Percentiles rank a stretch among this genome's conserved stretches.
Evolutionary conservation across 2,888 invertebrate species (phyloP).

Genomic region (Pachymerium ferrugineum): DNA sequence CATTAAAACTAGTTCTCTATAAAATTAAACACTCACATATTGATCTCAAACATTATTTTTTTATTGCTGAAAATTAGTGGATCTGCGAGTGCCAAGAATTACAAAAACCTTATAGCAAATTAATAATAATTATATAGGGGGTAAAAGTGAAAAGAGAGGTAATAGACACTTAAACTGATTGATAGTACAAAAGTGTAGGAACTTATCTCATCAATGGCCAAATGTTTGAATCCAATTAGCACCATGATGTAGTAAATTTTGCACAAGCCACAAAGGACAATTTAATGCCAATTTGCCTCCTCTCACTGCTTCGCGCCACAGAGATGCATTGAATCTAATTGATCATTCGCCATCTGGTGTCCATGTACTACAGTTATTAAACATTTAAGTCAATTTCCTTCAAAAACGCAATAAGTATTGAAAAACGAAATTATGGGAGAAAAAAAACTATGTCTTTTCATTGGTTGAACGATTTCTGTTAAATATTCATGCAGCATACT

Average conservation of each 20-base stretch:
- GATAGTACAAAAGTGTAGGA: neutral
- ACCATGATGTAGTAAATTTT: slow-evolving; percentile 4
- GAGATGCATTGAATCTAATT: neutral
- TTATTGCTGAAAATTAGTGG: no score
- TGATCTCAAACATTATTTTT: no score
- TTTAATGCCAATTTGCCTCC: slow-evolving; percentile 8
- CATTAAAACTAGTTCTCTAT: no score
- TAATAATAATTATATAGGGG: neutral
- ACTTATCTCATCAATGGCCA: neutral
- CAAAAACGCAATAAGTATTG: neutral
- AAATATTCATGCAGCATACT: neutral
- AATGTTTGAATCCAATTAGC: slow-evolving; percentile 13
- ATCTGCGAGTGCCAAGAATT: no score
- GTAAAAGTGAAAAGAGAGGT: neutral
- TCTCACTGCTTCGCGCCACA: neutral
- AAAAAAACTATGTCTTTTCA: no score
- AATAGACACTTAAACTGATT: neutral
- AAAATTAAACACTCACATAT: no score
- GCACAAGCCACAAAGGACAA: neutral
- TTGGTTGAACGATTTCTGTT: no score
- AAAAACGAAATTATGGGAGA: neutral
- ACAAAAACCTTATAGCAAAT: no score
- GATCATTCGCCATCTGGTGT: slow-evolving; percentile 5
- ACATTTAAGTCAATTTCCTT: neutral
- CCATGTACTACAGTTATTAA: neutral